A percentile compares a stretch with the other conserved stretches of the same genome.
Conservation (phyloP, 2,113 vertebrate species). For the Chunga burmeisteri region DNA sequence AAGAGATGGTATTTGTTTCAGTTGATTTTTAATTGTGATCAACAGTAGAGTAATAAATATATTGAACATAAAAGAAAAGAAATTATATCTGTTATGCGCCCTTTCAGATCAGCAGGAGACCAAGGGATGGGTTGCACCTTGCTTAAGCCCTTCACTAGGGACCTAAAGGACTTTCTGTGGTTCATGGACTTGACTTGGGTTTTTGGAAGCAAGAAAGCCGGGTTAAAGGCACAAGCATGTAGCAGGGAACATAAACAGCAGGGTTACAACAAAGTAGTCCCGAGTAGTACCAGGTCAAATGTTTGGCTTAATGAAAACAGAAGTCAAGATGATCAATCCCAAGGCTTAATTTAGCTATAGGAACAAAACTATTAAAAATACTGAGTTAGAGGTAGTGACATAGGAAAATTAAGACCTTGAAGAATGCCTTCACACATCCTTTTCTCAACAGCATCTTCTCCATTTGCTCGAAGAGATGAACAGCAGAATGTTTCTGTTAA, state of each 20-base stretch:
- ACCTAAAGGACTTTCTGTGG: not conserved
- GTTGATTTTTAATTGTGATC: conserved; percentile 44
- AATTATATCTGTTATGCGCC: not conserved
- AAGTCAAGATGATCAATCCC: not conserved
- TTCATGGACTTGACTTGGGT: not conserved
- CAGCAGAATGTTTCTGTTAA: not conserved
- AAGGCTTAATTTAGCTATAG: not conserved
- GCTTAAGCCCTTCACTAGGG: not conserved
- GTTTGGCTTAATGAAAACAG: not conserved
- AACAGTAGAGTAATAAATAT: conserved; percentile 37
- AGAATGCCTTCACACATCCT: not conserved
- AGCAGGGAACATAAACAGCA: not conserved
- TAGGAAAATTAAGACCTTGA: not conserved
- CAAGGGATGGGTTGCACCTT: not conserved
- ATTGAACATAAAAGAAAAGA: not conserved
- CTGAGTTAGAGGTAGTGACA: not conserved
- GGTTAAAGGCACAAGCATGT: not conserved
- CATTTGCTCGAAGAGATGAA: not conserved
- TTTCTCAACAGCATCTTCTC: not conserved
- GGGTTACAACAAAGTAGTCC: not conserved
- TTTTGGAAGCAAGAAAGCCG: not conserved
- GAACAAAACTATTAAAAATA: not conserved
- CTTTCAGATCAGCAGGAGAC: not conserved
- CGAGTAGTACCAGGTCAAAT: not conserved
- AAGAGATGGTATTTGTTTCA: not conserved